Percentiles rank a stretch among this genome's conserved stretches.
Conservation (phyloP, 2,888 invertebrate genomes). For the Dynastes tityus region DNA sequence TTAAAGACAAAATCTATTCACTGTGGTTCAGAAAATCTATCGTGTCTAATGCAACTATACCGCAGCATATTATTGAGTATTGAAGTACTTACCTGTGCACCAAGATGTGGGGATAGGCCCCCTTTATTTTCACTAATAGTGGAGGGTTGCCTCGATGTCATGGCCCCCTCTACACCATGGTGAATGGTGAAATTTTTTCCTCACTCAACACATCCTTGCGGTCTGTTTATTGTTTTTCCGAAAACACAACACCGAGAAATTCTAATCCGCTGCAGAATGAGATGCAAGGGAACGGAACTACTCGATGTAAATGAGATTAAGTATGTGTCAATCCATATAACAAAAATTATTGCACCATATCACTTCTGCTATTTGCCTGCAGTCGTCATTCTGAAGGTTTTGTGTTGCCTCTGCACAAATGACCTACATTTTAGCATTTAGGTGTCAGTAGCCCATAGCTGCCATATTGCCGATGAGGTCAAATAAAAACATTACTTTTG, state of each 20-base stretch:
- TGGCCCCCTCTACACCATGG: conserved; percentile 69
- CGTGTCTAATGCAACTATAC: not conserved
- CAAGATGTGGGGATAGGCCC: conserved; percentile 60
- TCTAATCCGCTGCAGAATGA: conserved; percentile 4
- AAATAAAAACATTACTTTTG: conserved; percentile 29
- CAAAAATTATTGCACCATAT: conserved; percentile 37
- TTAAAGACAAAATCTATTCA: too few species aligned
- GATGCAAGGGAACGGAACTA: not conserved
- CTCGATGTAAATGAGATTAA: not conserved
- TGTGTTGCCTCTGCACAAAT: conserved; percentile 51
- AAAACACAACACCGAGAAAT: conserved; percentile 6
- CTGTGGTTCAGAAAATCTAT: not conserved
- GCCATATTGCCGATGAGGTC: conserved; percentile 62
- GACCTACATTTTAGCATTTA: conserved; percentile 61
- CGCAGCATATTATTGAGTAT: not conserved
- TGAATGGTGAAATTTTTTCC: conserved; percentile 57
- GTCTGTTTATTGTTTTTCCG: conserved; percentile 22
- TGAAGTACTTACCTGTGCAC: conserved; percentile 57
- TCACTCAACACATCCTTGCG: conserved; percentile 35
- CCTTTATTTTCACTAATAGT: conserved; percentile 61
- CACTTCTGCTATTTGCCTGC: conserved; percentile 34
- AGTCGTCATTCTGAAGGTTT: conserved; percentile 38
- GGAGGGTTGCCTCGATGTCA: conserved; percentile 69
- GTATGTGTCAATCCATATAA: not conserved
- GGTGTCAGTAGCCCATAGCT: conserved; percentile 59